A percentile compares a stretch with the other conserved stretches of the same genome.
These are phyloP conservation scores for Lumbricus terrestris DNA, from an alignment of 2,888 invertebrate genomes.

Conservation along the genomic window DNA sequence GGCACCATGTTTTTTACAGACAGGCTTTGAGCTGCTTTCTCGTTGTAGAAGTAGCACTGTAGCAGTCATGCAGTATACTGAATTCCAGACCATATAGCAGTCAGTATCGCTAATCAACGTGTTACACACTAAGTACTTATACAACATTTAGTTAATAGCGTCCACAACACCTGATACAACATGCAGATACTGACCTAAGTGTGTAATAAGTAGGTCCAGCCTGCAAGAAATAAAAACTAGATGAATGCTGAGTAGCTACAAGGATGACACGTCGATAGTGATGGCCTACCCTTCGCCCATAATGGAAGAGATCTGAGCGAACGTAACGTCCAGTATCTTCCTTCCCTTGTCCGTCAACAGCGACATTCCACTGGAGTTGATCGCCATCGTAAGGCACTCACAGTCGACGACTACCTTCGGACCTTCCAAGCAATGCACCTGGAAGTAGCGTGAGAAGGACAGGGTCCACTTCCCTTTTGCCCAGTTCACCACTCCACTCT, in stretches of 20 bases:
- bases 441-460: constrained; percentile 13
- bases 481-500: constrained; percentile 17
- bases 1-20: no score
- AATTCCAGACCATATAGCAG: no score
- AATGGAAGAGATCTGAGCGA: constrained; percentile 20
- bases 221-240: not conserved
- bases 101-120: no score
- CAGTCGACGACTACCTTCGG: not conserved
- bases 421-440: not conserved
- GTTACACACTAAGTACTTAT: no score
- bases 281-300: not conserved
- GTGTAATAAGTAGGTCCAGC: no score
- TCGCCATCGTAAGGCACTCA: not conserved
- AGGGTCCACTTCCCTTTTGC: not conserved
- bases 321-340: not conserved
- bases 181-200: no score
- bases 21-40: no score
- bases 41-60: no score
- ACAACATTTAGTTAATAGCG: no score
- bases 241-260: no score
- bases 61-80: no score
- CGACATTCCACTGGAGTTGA: constrained; percentile 6
- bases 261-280: not conserved
- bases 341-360: constrained; percentile 4
- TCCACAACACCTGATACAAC: no score